Base-by-base conservation (phyloP, 2,888 invertebrate genomes). In the Willowsia nigromaculata region DNA sequence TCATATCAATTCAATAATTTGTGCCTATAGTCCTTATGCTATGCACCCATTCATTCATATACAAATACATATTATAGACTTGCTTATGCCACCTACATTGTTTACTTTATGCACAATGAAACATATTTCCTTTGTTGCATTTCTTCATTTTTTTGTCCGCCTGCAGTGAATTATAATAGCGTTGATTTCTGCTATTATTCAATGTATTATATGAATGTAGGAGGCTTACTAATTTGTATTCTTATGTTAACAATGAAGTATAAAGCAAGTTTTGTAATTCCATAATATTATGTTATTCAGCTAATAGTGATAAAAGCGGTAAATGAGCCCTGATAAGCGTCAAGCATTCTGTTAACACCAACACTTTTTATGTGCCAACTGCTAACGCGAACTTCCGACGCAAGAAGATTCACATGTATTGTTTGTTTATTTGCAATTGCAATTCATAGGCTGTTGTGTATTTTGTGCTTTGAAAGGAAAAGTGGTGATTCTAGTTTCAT, bases 61-160 rank as follows among this genome's bases (percentile, higher is more conserved):
- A n/a, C n/a, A n/a, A n/a, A n/a, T n/a, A n/a, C n/a, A n/a, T n/a
- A n/a, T n/a, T n/a, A n/a, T n/a, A n/a, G n/a, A 43, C n/a, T 4
- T 22, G 25, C 33, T 22, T 27, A 68, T 40, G 18, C 40, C 18
- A 40, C 40, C 25, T 43, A 0, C 6, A 6, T 71, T 43, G 25
- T 43, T 71, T 43, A 68, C 65, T 68, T 68, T 18, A 25, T 71
- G 25, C 40, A 71, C 71, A 71, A 71, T 71, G 40, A 22, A 43
- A 25, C 25, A 37, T 37, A 43, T 40, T 71, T 68, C 25, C 71
- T 71, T 71, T 43, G 71, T 71, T 71, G 71, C 71, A 71, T 71
- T 71, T 71, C 40, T 71, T 40, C 22, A 6, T 68, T 68, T 68
- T 33, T 68, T 11, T 68, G 25, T 59, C 56, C 65, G 7, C 65